Percentiles rank a stretch among this genome's conserved stretches.
phyloP scores from a whole-genome alignment of 2,888 invertebrate species.

The Ypsolopha sequella region DNA sequence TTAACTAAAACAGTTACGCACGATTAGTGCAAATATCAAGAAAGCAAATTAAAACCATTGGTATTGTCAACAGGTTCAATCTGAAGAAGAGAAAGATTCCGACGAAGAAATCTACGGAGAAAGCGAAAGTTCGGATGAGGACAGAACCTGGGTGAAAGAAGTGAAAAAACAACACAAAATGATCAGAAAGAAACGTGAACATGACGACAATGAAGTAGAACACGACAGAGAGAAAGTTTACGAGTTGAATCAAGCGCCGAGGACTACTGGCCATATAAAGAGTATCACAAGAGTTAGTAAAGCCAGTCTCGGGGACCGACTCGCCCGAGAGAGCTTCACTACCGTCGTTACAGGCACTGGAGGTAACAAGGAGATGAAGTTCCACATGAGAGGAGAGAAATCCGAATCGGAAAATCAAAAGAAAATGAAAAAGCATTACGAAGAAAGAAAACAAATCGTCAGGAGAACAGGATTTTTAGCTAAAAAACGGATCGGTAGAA shows the following conservation, averaged over 20 bases:
- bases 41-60: background rate
- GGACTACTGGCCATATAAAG: slow-evolving; percentile 47
- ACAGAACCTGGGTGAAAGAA: slow-evolving; percentile 83
- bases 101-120: slow-evolving; percentile 65
- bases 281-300: slow-evolving; percentile 67
- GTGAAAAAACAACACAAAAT: slow-evolving; percentile 81
- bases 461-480: slow-evolving; percentile 50
- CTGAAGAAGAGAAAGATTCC: slow-evolving; percentile 50
- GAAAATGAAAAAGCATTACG: slow-evolving; percentile 75
- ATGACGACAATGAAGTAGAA: slow-evolving; percentile 28
- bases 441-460: slow-evolving; percentile 77
- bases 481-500: slow-evolving; percentile 21
- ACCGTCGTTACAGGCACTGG: slow-evolving; percentile 63
- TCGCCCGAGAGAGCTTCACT: slow-evolving; percentile 70
- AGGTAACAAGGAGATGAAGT: slow-evolving; percentile 87
- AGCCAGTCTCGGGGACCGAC: slow-evolving; percentile 79
- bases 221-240: slow-evolving; percentile 25
- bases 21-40: slow-evolving; percentile 26
- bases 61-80: slow-evolving; percentile 21
- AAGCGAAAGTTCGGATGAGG: slow-evolving; percentile 81
- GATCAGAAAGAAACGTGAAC: slow-evolving; percentile 56
- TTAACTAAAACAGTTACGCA: background rate
- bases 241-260: slow-evolving; percentile 63
- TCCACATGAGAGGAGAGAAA: slow-evolving; percentile 72
- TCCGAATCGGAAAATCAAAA: slow-evolving; percentile 66